Base-by-base conservation (phyloP, 2,797 vertebrate species). In the Galagoides demidoff region DNA sequence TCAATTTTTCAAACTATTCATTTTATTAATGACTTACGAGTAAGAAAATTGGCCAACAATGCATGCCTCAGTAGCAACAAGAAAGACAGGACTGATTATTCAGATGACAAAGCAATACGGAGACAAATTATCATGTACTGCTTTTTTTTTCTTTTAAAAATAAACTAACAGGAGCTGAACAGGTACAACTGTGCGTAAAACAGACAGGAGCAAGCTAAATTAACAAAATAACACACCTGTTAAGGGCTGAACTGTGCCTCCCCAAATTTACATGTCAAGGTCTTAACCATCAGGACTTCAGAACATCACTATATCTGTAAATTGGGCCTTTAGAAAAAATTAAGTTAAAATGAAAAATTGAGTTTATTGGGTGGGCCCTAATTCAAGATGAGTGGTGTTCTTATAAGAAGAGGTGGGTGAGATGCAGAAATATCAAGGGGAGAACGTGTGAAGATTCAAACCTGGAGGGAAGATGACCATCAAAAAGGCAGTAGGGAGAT, bases 11-110 rank as follows among this genome's bases (percentile, higher is more conserved):
- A 76, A 63, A 37, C 25, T 49, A 52, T 29, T 91, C 17, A 52
- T 86, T 96, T 92, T 88, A 34, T 74, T 74, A 90, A 85, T 92
- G 90, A 90, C 93, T 95, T 84, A 92, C 83, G 63, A 86, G 31
- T 81, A 45, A 77, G 39, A 92, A 94, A n/a, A n/a, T 49, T 90
- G 83, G 37, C 73, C 82, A 91, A 73, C 49, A 95, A 64, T 4
- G 37, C 31, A 68, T 71, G 4, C 31, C 31, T 95, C 19, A 59
- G 73, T 10, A 77, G 37, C 13, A 92, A 85, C 57, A 91, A 76
- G 79, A 93, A n/a, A 78, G 25, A 0, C 7, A 14, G 34, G 2
- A 25, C 20, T 76, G 95, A 27, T 63, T 85, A n/a, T 82, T 90
- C 31, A 76, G 43, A 88, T 7, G 70, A 9, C 27, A 55, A 93